Evolutionary conservation across 2,888 invertebrate genomes (phyloP).

Genomic region (Coleophora deauratella): DNA sequence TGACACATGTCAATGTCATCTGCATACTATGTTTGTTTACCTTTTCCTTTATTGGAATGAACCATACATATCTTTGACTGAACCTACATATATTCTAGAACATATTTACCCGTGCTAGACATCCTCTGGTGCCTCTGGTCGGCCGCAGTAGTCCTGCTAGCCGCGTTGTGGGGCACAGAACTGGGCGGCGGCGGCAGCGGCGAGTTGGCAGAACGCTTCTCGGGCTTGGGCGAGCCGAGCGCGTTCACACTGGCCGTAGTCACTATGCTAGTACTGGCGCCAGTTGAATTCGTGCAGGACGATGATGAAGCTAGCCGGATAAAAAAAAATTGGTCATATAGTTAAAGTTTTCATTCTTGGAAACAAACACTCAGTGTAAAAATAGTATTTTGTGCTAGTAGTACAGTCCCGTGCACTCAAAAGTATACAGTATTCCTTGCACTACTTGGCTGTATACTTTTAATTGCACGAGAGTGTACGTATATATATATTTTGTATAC

Average conservation of each 20-base stretch:
- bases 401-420: too few relatives aligned
- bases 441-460: too few relatives aligned
- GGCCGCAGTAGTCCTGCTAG: constrained; percentile 8
- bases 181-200: constrained; percentile 87
- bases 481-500: constrained; percentile 30
- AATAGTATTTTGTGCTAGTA: too few relatives aligned
- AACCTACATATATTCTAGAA: too few relatives aligned
- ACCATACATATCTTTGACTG: too few relatives aligned
- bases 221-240: constrained; percentile 90
- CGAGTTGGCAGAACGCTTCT: constrained; percentile 92
- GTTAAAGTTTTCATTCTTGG: constrained; percentile 37
- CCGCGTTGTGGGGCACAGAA: constrained; percentile 11
- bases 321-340: neutral
- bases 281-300: constrained; percentile 81
- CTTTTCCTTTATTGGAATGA: too few relatives aligned
- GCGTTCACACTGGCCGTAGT: constrained; percentile 65
- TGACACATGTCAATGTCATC: too few relatives aligned
- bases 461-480: too few relatives aligned
- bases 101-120: constrained; percentile 9
- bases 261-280: constrained; percentile 45
- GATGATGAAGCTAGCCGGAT: constrained; percentile 76
- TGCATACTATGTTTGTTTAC: too few relatives aligned
- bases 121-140: constrained; percentile 12
- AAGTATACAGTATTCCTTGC: too few relatives aligned
- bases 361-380: too few relatives aligned